Percentiles rank a stretch among this genome's conserved stretches.
phyloP scores from a whole-genome alignment of 2,888 invertebrate species.

The Nipponacmea schrenckii region DNA sequence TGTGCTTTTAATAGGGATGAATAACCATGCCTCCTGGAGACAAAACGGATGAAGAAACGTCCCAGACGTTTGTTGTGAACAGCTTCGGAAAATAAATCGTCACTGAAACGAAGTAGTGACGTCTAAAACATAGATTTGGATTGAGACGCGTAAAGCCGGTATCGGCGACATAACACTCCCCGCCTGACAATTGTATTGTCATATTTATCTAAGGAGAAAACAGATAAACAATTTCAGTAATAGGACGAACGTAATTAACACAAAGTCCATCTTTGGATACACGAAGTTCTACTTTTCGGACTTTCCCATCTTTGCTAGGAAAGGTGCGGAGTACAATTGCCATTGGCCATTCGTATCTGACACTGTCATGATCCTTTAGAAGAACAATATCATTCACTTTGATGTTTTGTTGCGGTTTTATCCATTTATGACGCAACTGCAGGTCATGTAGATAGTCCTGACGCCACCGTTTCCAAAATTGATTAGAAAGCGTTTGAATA shows the following conservation, averaged over 20 bases:
- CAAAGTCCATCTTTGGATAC: constrained; percentile 18
- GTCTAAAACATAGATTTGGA: no score
- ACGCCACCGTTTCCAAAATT: constrained; percentile 33
- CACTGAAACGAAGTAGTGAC: no score
- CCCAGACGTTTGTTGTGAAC: no score
- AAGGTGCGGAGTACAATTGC: constrained; percentile 19
- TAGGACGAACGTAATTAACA: constrained; percentile 18
- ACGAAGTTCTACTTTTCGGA: constrained; percentile 27
- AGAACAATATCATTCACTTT: constrained; percentile 26
- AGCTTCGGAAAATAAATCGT: no score
- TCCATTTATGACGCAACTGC: constrained; percentile 17
- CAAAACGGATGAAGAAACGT: no score
- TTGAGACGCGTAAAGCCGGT: no score
- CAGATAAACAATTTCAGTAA: constrained; percentile 22
- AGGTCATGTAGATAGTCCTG: constrained; percentile 16
- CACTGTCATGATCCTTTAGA: constrained; percentile 22
- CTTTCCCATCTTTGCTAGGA: constrained; percentile 20
- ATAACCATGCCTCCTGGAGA: no score
- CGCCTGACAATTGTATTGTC: no score
- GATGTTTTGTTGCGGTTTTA: background rate
- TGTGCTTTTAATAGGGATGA: no score
- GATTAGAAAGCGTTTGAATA: constrained; percentile 28
- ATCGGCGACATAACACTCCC: no score
- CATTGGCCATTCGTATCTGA: constrained; percentile 25
- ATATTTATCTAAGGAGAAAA: no score